Percentiles rank a stretch among this genome's conserved stretches.
Conservation (phyloP, 37 sponge, comb jelly and placozoan species). For the Axinella damicornis region DNA sequence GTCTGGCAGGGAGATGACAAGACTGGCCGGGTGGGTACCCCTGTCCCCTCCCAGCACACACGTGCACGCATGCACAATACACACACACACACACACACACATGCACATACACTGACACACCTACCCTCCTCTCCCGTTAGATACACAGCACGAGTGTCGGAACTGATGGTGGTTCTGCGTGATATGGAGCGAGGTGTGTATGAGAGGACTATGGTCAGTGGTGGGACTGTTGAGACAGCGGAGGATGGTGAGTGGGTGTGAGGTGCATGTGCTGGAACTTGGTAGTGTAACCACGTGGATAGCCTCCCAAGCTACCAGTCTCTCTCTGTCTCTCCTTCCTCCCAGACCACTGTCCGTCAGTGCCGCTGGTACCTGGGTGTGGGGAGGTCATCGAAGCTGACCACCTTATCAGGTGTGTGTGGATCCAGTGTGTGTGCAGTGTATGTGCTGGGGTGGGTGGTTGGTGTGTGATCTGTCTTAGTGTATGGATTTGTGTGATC, state of each 20-base stretch:
- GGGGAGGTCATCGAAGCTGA: constrained; percentile 81
- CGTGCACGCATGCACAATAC: too few relatives aligned
- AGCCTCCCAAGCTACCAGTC: too few relatives aligned
- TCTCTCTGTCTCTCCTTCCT: neutral
- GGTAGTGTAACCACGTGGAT: too few relatives aligned
- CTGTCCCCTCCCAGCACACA: neutral
- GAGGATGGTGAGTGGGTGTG: neutral
- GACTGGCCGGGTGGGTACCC: constrained; percentile 84
- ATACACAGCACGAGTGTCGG: constrained; percentile 83
- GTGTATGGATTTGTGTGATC: too few relatives aligned
- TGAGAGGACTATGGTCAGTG: constrained; percentile 87
- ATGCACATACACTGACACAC: neutral
- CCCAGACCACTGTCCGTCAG: constrained; percentile 32
- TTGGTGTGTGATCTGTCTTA: too few relatives aligned
- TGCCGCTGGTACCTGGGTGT: constrained; percentile 86
- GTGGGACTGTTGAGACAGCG: neutral
- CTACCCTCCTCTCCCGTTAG: constrained; percentile 18
- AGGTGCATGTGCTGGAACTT: too few relatives aligned
- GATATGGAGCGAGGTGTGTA: constrained; percentile 89
- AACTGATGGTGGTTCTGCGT: constrained; percentile 75
- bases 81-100: too few relatives aligned
- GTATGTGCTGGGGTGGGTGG: too few relatives aligned
- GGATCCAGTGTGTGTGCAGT: too few relatives aligned
- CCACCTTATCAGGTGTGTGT: constrained; percentile 75
- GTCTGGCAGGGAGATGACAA: constrained; percentile 89